Evolutionary conservation across 2,113 vertebrate genomes (phyloP).

Genomic region (Xenus cinereus): DNA sequence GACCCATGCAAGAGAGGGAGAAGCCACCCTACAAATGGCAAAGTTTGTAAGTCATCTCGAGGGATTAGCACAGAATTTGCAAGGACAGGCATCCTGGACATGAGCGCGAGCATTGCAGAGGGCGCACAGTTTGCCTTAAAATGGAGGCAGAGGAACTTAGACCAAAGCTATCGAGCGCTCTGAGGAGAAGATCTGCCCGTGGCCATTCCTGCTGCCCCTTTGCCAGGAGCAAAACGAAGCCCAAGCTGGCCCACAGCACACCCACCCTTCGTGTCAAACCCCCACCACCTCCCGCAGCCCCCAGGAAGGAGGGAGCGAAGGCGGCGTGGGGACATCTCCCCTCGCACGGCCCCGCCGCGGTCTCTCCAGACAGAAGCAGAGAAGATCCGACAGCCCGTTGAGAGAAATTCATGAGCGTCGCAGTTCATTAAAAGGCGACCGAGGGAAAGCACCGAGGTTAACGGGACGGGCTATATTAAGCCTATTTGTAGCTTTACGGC

Average conservation of each 20-base stretch:
- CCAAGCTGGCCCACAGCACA: accelerated
- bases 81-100: background rate
- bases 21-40: background rate
- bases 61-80: background rate
- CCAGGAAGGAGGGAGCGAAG: accelerated
- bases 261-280: accelerated
- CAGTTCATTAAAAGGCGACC: background rate
- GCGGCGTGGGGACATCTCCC: accelerated
- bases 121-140: background rate
- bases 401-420: background rate
- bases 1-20: background rate
- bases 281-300: background rate
- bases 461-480: background rate
- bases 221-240: background rate
- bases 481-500: background rate
- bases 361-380: background rate
- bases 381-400: background rate
- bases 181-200: background rate
- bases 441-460: background rate
- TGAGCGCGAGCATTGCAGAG: background rate
- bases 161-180: accelerated
- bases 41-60: background rate
- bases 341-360: accelerated
- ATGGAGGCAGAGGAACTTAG: background rate
- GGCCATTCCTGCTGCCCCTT: background rate